These are phyloP conservation scores for Trichoplusia ni DNA, from an alignment of 1,140 invertebrate genomes.

Conservation along the genomic window DNA sequence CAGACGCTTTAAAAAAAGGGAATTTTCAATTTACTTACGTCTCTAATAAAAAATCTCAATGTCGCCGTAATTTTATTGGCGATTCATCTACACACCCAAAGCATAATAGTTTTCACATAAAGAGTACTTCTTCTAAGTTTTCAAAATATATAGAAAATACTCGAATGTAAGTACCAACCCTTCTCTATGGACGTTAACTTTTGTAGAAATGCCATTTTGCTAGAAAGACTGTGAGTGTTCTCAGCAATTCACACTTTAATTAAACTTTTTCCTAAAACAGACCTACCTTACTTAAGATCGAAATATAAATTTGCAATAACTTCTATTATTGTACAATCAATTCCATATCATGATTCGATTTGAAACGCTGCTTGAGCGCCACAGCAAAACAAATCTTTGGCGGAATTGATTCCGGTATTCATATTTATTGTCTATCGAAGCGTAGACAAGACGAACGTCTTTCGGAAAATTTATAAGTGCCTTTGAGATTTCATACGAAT, in stretches of 20 bases:
- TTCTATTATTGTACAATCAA: slow-evolving; percentile 20
- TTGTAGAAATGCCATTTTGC: too few species aligned
- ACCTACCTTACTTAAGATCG: not conserved
- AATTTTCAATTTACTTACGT: too few species aligned
- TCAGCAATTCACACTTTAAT: not conserved
- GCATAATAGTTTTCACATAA: too few species aligned
- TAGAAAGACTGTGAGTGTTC: too few species aligned
- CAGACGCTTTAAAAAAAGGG: too few species aligned
- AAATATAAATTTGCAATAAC: not conserved
- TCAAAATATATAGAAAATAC: too few species aligned
- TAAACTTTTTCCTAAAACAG: not conserved
- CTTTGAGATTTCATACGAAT: not conserved
- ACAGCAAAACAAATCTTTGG: slow-evolving; percentile 27
- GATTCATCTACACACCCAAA: too few species aligned
- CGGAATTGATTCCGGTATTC: slow-evolving; percentile 15
- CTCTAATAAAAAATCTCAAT: too few species aligned
- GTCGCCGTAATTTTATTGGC: too few species aligned
- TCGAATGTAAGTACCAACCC: too few species aligned
- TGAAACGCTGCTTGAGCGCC: not conserved
- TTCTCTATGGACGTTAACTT: too few species aligned
- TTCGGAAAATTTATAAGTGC: not conserved
- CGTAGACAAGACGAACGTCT: not conserved
- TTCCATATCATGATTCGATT: slow-evolving; percentile 16
- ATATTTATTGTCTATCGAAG: slow-evolving; percentile 16
- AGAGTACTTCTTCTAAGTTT: too few species aligned